Conservation (phyloP, 2,888 invertebrate genomes). For the Seira sanloemensis region DNA sequence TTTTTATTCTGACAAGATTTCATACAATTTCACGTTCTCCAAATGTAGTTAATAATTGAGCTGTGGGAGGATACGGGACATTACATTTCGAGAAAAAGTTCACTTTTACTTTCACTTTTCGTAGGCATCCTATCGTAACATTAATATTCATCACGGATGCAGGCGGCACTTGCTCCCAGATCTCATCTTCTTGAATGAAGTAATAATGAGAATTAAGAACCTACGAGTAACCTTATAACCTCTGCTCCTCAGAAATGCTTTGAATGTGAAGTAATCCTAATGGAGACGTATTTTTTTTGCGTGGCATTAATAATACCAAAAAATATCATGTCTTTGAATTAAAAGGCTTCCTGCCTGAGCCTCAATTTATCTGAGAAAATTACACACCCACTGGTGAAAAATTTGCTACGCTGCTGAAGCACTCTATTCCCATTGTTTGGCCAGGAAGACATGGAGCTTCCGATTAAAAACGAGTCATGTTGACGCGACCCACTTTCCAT, state of each 20-base stretch:
- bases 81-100: not conserved
- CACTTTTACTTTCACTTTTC: not conserved
- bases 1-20: no score
- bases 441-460: not conserved
- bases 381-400: not conserved
- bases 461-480: not conserved
- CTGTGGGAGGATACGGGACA: no score
- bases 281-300: not conserved
- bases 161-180: constrained; percentile 2
- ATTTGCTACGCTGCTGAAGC: not conserved
- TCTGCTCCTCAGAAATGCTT: not conserved
- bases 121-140: not conserved
- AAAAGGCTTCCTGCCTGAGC: no score
- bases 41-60: no score
- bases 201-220: constrained; percentile 35
- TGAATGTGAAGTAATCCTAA: not conserved
- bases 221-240: not conserved
- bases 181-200: constrained; percentile 44
- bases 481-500: not conserved
- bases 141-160: constrained; percentile 38
- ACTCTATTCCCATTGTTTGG: not conserved
- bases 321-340: no score
- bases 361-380: not conserved
- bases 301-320: not conserved
- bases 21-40: no score